Evolutionary conservation across 1,140 invertebrate genomes (phyloP).

Genomic region (Antheraea mylitta): DNA sequence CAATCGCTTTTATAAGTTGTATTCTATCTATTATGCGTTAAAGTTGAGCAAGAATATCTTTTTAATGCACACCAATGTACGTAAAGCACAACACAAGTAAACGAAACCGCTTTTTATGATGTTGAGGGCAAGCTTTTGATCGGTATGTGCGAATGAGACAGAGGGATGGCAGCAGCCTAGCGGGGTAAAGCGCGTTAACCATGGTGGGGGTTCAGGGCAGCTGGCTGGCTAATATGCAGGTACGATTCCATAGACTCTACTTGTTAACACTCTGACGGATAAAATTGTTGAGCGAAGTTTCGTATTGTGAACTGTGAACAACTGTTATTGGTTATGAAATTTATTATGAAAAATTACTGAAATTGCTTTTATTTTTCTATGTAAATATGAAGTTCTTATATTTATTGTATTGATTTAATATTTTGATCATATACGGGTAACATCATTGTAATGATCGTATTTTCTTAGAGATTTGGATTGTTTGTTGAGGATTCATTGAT

Average conservation of each 20-base stretch:
- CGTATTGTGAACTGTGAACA: conserved; percentile 55
- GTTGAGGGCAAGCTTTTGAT: conserved; percentile 55
- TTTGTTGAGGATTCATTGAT: neutral
- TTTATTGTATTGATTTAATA: neutral
- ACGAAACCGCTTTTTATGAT: conserved; percentile 74
- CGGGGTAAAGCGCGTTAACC: conserved; percentile 50
- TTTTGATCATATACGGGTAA: neutral
- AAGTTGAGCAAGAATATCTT: conserved; percentile 66
- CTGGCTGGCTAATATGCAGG: conserved; percentile 70
- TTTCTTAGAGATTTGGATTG: neutral
- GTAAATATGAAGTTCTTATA: neutral
- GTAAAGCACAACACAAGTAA: conserved; percentile 48
- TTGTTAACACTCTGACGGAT: conserved; percentile 66
- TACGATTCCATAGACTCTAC: conserved; percentile 61
- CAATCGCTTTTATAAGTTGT: conserved; percentile 35
- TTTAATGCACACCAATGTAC: conserved; percentile 54
- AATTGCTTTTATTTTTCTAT: neutral
- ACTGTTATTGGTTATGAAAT: conserved; percentile 39
- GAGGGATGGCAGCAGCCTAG: conserved; percentile 34
- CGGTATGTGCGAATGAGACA: conserved; percentile 54
- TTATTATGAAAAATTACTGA: neutral
- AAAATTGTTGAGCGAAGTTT: conserved; percentile 31
- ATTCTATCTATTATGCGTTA: conserved; percentile 45
- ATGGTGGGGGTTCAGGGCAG: conserved; percentile 67
- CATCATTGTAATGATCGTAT: neutral